Conservation (phyloP, 2,888 invertebrate genomes). For the Hydropsyche betteni region DNA sequence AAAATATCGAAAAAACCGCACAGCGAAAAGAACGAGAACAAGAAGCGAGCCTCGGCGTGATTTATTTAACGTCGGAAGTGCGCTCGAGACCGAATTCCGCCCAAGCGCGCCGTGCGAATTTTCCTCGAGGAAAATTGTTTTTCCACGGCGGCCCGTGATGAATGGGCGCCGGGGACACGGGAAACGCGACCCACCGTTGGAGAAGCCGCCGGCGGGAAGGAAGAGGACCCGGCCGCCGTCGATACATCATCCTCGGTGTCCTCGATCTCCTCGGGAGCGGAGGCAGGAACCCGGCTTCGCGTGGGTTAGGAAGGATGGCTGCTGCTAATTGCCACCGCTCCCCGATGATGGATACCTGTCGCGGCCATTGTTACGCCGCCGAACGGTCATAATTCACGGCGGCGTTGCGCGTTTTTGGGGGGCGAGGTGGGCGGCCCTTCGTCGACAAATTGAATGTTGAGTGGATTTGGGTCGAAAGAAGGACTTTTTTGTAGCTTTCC, state of each 20-base stretch:
- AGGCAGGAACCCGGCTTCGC: neutral
- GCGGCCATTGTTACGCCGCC: slow-evolving; percentile 11
- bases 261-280: neutral
- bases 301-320: slow-evolving; percentile 1
- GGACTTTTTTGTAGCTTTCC: too few relatives aligned
- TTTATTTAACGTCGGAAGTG: slow-evolving; percentile 34
- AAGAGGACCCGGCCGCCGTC: slow-evolving; percentile 29
- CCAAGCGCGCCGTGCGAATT: slow-evolving; percentile 34
- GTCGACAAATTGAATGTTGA: too few relatives aligned
- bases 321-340: slow-evolving; percentile 15
- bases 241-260: slow-evolving; percentile 29
- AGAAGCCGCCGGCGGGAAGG: slow-evolving; percentile 17
- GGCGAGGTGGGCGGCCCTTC: too few relatives aligned
- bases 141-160: slow-evolving; percentile 41
- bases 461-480: too few relatives aligned
- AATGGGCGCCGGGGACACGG: slow-evolving; percentile 39
- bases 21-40: slow-evolving; percentile 1
- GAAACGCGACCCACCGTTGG: slow-evolving; percentile 16
- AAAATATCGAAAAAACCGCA: neutral
- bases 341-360: slow-evolving; percentile 18
- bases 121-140: slow-evolving; percentile 46
- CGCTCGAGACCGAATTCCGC: slow-evolving; percentile 25
- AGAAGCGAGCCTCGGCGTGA: slow-evolving; percentile 1
- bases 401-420: too few relatives aligned
- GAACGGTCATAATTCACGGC: slow-evolving; percentile 10